These are phyloP conservation scores for Toxotes chatareus DNA, from an alignment of 2,113 vertebrate species.

Conservation along the genomic window DNA sequence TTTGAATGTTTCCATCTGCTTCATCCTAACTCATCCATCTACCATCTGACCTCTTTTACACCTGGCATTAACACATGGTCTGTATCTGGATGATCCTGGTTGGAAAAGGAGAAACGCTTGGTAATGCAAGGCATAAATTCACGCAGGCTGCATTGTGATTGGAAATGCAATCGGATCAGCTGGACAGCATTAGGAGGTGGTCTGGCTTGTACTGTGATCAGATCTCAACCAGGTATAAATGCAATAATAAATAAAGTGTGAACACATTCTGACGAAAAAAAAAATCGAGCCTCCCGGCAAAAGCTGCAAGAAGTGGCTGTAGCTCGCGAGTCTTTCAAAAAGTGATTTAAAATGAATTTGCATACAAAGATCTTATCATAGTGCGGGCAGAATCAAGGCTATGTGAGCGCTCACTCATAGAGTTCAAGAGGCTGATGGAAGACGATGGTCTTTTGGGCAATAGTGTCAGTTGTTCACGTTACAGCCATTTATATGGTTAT, in stretches of 20 bases:
- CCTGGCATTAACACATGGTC: background rate
- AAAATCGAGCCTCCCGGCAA: background rate
- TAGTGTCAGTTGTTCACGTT: background rate
- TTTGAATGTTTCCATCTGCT: background rate
- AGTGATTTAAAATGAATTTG: slow-evolving; percentile 9
- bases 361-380: background rate
- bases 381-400: background rate
- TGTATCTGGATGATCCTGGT: background rate
- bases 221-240: background rate
- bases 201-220: background rate
- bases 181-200: background rate
- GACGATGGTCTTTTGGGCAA: background rate
- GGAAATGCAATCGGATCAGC: background rate
- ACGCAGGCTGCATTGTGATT: background rate
- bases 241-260: background rate
- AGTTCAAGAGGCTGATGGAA: background rate
- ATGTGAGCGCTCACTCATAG: background rate
- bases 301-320: background rate
- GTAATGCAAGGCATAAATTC: background rate
- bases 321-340: background rate
- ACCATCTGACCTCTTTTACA: background rate
- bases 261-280: background rate
- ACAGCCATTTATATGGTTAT: slow-evolving; percentile 16
- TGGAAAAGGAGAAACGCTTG: background rate
- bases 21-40: background rate